Conservation (phyloP, 2,113 vertebrate species). For the Pangasianodon gigas region DNA sequence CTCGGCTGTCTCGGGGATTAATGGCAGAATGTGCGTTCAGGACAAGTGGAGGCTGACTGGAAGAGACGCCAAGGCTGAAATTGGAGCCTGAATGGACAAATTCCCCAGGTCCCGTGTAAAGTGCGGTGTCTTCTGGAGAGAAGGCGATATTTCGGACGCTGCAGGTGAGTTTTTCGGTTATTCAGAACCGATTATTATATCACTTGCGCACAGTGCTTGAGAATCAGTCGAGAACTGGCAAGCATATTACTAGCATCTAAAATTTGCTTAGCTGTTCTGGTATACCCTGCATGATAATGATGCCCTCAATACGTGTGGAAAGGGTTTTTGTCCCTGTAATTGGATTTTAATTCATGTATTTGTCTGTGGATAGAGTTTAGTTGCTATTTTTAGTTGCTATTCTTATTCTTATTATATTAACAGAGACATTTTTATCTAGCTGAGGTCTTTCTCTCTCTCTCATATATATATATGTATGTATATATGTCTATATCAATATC, state of each 20-base stretch:
- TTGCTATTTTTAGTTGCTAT: neutral
- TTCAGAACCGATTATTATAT: neutral
- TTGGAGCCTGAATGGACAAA: constrained; percentile 64
- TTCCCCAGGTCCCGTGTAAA: constrained; percentile 63
- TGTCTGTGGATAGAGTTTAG: neutral
- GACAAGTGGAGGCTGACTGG: constrained; percentile 71
- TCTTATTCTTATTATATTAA: constrained; percentile 9
- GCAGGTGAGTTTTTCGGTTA: constrained; percentile 66
- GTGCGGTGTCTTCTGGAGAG: constrained; percentile 66
- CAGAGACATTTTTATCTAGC: neutral
- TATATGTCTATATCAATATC: neutral
- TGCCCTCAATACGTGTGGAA: neutral
- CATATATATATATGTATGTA: too few relatives aligned
- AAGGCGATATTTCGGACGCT: constrained; percentile 62
- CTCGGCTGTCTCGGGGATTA: constrained; percentile 67
- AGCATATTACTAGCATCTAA: neutral
- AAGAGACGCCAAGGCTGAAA: constrained; percentile 73
- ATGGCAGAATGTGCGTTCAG: constrained; percentile 65
- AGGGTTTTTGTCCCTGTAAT: neutral
- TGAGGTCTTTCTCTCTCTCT: neutral
- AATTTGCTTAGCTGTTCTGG: constrained; percentile 17
- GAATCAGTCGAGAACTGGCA: neutral
- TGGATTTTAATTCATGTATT: neutral
- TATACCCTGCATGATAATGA: constrained; percentile 26
- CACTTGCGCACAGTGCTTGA: constrained; percentile 1